Conservation (phyloP, 2,888 invertebrate species). For the Morpho helenor region DNA sequence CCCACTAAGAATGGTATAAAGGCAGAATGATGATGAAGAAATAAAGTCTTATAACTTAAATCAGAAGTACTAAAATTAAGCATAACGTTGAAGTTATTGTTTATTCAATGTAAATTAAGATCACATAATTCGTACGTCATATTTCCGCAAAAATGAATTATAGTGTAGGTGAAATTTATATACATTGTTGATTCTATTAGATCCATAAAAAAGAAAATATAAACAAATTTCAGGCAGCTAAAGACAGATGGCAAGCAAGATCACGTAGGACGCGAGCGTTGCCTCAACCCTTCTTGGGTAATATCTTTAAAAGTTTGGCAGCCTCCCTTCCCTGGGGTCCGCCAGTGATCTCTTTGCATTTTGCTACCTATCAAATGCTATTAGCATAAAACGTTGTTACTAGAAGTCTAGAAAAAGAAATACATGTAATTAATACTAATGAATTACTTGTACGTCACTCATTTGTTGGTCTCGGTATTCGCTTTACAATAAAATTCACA, state of each 20-base stretch:
- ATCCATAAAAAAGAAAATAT: conserved; percentile 33
- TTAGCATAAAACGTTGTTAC: conserved; percentile 35
- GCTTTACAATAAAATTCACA: no score
- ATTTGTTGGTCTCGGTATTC: no score
- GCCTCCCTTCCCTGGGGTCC: conserved; percentile 41
- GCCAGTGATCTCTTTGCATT: conserved; percentile 58
- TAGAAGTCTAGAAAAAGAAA: conserved; percentile 20
- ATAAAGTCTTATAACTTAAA: no score
- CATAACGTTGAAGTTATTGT: no score
- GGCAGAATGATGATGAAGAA: no score
- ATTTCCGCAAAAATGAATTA: no score
- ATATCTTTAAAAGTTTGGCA: conserved; percentile 77
- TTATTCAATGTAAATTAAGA: no score
- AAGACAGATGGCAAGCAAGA: conserved; percentile 70
- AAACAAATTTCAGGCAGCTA: conserved; percentile 63
- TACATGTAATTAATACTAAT: neutral
- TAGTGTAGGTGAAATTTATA: conserved; percentile 1
- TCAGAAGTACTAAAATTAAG: no score
- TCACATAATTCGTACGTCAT: no score
- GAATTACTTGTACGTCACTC: no score
- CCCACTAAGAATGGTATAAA: no score
- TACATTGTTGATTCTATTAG: conserved; percentile 1
- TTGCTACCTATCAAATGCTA: conserved; percentile 66
- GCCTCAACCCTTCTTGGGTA: conserved; percentile 72
- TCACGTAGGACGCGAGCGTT: conserved; percentile 63